Evolutionary conservation across 2,888 invertebrate species (phyloP), one percentile per base, ranked within the genome.

Genomic region (Spicauda simplicius): DNA sequence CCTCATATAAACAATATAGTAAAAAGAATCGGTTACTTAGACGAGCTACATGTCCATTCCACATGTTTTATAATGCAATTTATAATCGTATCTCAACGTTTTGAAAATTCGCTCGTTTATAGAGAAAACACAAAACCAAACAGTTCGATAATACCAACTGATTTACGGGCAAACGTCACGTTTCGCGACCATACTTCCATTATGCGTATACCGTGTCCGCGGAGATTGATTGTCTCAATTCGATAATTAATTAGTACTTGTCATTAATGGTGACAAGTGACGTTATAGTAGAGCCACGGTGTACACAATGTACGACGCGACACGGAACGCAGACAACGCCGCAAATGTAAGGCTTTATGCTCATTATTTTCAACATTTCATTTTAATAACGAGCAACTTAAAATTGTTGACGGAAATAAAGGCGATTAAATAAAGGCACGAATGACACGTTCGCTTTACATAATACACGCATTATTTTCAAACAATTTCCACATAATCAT

Each of bases 221-320:
- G 18, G 81, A 80, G 77, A 69, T 80, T 74, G 78, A 83, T 86
- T 86, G 83, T 83, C 81, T 80, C 76, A 82, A 73, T 79, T 78
- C 78, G 78, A 79, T 84, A 83, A 88, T 89, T 88, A 89, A 88
- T 89, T 85, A 85, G 80, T 73, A 73, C 75, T 76, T 81, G 85
- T 85, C 82, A 82, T 85, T 87, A 83, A 85, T 85, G 84, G 85
- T 81, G 84, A 84, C 82, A 80, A 79, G 84, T 73, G 84, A 79
- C 81, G 54, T 54, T 62, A 41, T 53, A 20, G 74, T 76, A 76
- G 74, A 72, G 72, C 69, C 70, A 77, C 69, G 75, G 78, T 25
- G 57, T 78, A 82, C 83, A 81, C 82, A 25, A 77, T 65, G 54
- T 45, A 64, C 48, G 68, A 63, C 58, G 74, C 76, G 81, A 86